These are phyloP conservation scores for Spodoptera littoralis DNA, from an alignment of 2,888 invertebrate genomes.

Conservation along the genomic window DNA sequence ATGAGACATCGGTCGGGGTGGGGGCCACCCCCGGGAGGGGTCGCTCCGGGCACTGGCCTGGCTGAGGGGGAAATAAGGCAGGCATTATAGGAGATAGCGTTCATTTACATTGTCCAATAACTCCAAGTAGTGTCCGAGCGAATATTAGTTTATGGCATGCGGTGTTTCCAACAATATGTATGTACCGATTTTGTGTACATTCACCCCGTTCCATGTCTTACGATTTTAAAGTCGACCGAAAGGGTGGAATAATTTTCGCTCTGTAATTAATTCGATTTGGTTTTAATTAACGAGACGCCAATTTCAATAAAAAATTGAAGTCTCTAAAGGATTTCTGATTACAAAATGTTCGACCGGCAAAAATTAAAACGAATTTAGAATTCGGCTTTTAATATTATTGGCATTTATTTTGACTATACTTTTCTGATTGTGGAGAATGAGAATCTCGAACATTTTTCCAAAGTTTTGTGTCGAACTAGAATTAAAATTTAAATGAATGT, in stretches of 20 bases:
- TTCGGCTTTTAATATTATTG: slow-evolving; percentile 45
- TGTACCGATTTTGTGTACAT: slow-evolving; percentile 56
- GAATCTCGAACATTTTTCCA: slow-evolving; percentile 1
- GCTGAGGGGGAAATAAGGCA: slow-evolving; percentile 83
- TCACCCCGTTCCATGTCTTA: slow-evolving; percentile 58
- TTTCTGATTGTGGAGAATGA: slow-evolving; percentile 13
- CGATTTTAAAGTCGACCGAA: slow-evolving; percentile 65
- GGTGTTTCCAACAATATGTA: slow-evolving; percentile 66
- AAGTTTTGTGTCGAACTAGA: background rate
- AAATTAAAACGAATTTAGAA: slow-evolving; percentile 64
- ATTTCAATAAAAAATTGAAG: slow-evolving; percentile 82
- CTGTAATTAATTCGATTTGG: slow-evolving; percentile 85
- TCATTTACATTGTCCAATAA: slow-evolving; percentile 90
- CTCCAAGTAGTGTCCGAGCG: slow-evolving; percentile 88
- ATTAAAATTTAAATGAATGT: background rate
- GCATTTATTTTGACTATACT: slow-evolving; percentile 19
- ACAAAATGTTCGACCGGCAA: slow-evolving; percentile 69
- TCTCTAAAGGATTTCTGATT: slow-evolving; percentile 83
- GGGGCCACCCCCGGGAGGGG: slow-evolving; percentile 72
- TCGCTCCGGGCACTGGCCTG: slow-evolving; percentile 80
- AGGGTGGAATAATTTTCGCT: slow-evolving; percentile 79
- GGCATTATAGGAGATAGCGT: slow-evolving; percentile 89
- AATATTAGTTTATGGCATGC: slow-evolving; percentile 87
- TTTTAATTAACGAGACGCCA: slow-evolving; percentile 85
- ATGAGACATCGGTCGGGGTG: slow-evolving; percentile 87